These are phyloP conservation scores for Aythya baeri DNA, from an alignment of 2,113 vertebrate species.

Conservation along the genomic window DNA sequence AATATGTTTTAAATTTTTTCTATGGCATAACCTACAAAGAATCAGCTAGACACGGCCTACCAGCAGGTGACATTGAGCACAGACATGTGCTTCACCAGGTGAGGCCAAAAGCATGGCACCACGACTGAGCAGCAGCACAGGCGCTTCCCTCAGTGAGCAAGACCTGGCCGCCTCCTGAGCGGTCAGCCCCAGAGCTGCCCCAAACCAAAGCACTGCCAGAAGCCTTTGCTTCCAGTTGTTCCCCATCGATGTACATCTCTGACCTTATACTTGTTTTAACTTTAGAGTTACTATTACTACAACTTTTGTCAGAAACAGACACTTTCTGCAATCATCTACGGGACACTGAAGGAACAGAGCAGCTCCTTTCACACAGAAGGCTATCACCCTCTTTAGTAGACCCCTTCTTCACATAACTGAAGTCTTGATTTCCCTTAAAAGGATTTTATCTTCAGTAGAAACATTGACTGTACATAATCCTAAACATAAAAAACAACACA, in stretches of 20 bases:
- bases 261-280: not conserved
- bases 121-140: rapidly evolving
- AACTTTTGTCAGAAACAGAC: not conserved
- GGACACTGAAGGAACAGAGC: not conserved
- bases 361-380: not conserved
- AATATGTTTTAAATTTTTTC: not conserved
- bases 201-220: not conserved
- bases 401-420: not conserved
- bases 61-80: rapidly evolving
- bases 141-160: no score
- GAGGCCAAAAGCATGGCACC: not conserved
- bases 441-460: not conserved
- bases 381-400: not conserved
- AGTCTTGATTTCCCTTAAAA: not conserved
- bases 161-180: not conserved
- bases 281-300: not conserved
- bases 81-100: rapidly evolving
- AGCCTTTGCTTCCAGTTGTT: not conserved
- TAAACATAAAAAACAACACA: rapidly evolving
- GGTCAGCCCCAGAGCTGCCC: not conserved
- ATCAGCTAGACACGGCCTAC: not conserved
- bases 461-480: not conserved
- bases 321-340: rapidly evolving
- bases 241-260: not conserved
- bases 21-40: not conserved